Evolutionary conservation across 2,888 invertebrate species (phyloP), one percentile per base, ranked within the genome.

Genomic region (Thera obeliscata): DNA sequence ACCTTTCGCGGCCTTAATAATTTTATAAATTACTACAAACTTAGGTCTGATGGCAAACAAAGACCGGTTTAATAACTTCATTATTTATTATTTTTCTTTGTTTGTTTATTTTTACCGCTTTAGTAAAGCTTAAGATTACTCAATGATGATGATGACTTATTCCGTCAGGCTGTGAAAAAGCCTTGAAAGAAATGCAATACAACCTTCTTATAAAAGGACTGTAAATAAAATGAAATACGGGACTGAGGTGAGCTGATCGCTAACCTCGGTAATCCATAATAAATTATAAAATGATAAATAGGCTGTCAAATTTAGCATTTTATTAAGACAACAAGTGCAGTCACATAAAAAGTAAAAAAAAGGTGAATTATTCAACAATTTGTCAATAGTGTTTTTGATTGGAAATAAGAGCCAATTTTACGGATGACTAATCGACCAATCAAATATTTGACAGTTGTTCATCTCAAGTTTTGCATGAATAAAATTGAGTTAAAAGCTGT

Each of bases 191-290:
- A 70, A 70, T 67, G 66, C 66, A 65, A 71, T 70, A 73, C 72
- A 71, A 70, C 57, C 65, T 41, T 61, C 65, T 72, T 74, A 22
- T 22, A 71, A 70, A 73, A 70, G 61, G 63, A 66, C 70, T 55
- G 69, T 67, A 73, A 74, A 75, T 70, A 22, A 22, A 22, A 74
- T 73, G 64, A 69, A 73, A 62, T 56, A 68, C 50, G 59, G 54
- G 66, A 56, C 66, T 66, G 75, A 76, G 75, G 75, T 77, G 76
- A 78, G 70, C 70, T 69, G 62, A 69, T 74, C 71, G 65, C 64
- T 66, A 75, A 78, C 73, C 72, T 78, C 76, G 75, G 74, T 79
- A 79, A 80, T 80, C 77, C 78, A 70, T 77, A 77, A 69, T 77
- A 78, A 77, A 79, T 75, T 74, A 73, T 71, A 67, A 54, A 54